Evolutionary conservation across 2,888 invertebrate species (phyloP), one percentile per base, ranked within the genome.

Genomic region (Cremastinae sp.): DNA sequence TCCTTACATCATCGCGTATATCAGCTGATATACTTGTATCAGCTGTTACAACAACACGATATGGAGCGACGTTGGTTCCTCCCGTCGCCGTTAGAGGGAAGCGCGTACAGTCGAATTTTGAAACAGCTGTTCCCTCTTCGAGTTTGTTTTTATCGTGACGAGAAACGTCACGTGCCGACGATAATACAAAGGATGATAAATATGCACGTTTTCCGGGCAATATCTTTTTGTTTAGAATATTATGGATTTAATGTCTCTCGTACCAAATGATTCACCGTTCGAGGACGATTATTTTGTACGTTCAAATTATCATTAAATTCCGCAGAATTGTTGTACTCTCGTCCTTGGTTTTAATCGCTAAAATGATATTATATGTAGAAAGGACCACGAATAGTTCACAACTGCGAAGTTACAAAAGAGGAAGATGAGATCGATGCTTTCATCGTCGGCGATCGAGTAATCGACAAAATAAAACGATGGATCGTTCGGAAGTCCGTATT

Each of bases 231-330:
- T 4, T 35, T 49, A 9, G 1, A 47, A 35, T 41, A 55, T 41
- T 2, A 83, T 84, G 84, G 84, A 84, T 70, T 76, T 84, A 28
- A 84, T 84, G 83, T 72, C 81, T 41, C 83, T 81, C 41, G 80
- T 84, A n/a, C 83, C 83, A 2, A 68, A 79, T 35, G 73, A 69
- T 59, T 14, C 35, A 3, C 58, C 58, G 10, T 61, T 53, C 59
- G 69, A 22, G 39, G 65, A 72, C 16, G 55, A 65, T 18, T 45
- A 39, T 62, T 43, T 47, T 20, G 73, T 76, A 64, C 61, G 66
- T 68, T 14, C n/a, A n/a, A n/a, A n/a, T n/a, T n/a, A n/a, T n/a
- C n/a, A n/a, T n/a, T n/a, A n/a, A n/a, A n/a, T n/a, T n/a, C n/a
- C n/a, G n/a, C n/a, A n/a, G n/a, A n/a, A n/a, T n/a, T n/a, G n/a